Conservation (phyloP, 2,888 invertebrate genomes). For the Melinopterus prodromus region DNA sequence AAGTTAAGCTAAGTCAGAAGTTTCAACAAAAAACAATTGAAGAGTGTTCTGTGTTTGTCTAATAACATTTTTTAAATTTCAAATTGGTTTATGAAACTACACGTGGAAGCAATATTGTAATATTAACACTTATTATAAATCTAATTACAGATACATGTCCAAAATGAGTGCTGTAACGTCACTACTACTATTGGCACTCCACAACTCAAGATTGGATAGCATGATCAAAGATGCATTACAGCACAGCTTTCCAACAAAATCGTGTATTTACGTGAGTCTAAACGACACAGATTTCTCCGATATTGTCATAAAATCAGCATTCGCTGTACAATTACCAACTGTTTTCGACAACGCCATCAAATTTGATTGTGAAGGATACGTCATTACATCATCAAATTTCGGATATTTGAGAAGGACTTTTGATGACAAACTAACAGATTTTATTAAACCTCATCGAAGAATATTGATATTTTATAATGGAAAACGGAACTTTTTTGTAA, state of each 20-base stretch:
- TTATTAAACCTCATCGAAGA: conserved; percentile 11
- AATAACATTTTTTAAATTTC: too few species aligned
- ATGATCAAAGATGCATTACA: neutral
- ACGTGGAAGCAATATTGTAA: neutral
- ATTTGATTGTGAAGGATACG: conserved; percentile 14
- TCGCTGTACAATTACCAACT: neutral
- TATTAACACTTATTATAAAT: neutral
- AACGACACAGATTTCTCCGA: neutral
- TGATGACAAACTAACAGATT: neutral
- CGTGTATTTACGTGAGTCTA: neutral
- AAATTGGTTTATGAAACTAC: too few species aligned
- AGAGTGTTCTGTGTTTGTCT: too few species aligned
- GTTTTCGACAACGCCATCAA: neutral
- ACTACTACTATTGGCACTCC: neutral
- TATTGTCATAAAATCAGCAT: neutral
- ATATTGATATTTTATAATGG: conserved; percentile 9
- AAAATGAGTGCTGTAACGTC: neutral
- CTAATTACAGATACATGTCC: neutral
- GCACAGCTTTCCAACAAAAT: neutral
- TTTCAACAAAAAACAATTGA: too few species aligned
- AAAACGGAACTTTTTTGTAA: conserved; percentile 18
- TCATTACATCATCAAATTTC: conserved; percentile 6
- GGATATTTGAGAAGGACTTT: neutral
- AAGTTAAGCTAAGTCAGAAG: too few species aligned
- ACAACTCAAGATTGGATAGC: neutral